A percentile compares a stretch with the other conserved stretches of the same genome.
These are phyloP conservation scores for Mythimna lalbum DNA, from an alignment of 2,888 invertebrate species.

Conservation along the genomic window DNA sequence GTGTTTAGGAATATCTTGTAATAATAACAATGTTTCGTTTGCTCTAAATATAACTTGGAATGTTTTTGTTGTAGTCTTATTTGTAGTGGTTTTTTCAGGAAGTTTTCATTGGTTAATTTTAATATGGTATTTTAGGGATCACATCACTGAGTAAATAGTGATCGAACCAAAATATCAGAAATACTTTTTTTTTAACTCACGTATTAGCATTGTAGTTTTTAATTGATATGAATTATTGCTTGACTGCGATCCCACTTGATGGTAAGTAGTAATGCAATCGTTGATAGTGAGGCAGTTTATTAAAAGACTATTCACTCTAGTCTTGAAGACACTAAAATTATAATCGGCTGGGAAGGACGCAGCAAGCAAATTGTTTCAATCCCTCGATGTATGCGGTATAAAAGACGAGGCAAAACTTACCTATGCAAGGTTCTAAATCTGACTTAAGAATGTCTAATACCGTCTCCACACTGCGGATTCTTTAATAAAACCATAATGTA, in stretches of 20 bases:
- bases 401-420: too few relatives aligned
- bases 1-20: slow-evolving; percentile 6
- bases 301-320: too few relatives aligned
- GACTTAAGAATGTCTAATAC: slow-evolving; percentile 19
- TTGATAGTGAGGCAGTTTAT: too few relatives aligned
- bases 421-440: not conserved
- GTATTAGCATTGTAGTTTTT: not conserved
- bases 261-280: too few relatives aligned
- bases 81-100: not conserved
- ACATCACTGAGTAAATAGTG: not conserved
- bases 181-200: not conserved
- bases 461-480: not conserved
- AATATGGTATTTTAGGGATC: not conserved
- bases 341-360: too few relatives aligned
- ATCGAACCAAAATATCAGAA: not conserved
- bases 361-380: too few relatives aligned
- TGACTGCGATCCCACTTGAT: too few relatives aligned
- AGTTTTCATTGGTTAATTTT: not conserved
- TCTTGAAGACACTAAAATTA: too few relatives aligned
- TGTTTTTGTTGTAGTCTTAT: not conserved
- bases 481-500: slow-evolving; percentile 37
- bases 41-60: not conserved
- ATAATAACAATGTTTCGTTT: slow-evolving; percentile 13
- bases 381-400: too few relatives aligned
- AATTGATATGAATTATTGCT: too few relatives aligned